Base-by-base conservation (phyloP, 23 tunicate genomes). In the Halocynthia roretzi region DNA sequence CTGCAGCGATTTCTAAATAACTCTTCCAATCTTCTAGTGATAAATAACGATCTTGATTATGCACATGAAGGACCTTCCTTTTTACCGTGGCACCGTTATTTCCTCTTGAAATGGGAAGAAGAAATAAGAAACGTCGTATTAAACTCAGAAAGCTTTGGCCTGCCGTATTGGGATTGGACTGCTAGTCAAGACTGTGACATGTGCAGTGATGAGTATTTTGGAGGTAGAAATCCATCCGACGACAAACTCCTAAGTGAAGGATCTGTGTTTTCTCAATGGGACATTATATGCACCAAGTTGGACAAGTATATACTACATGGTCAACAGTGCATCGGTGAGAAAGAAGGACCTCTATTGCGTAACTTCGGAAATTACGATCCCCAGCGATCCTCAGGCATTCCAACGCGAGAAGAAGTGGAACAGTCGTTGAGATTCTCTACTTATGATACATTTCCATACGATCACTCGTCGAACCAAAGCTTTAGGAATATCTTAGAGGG, bases 81-180 rank as follows among this genome's bases (percentile, higher is more conserved):
- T 83, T 56, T 84, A 21, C 96, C 96, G 14, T 89, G 96, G 96
- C 96, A 89, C 68, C 85, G 96, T 4, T 76, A 83, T 54, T 84
- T 72, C 75, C 60, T 89, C 71, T 70, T 89, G 52, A 89, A 83
- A 68, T 89, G 88, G 88, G 96, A 89, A 64, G 51, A 44, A 6
- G 88, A 89, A 76, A 61, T 87, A 7, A 64, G 82, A 5, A 80
- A 72, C 10, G 23, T 60, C 6, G 84, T 89, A 7, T 85, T 76
- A 50, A 57, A 75, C 6, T 78, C 80, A 61, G 82, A 82, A 51
- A 55, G 55, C 7, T 89, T 89, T 53, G 54, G 83, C 22, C 67
- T 89, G 7, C 88, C 88, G 9, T 89, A 83, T 72, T 89, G 96
- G 96, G 88, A 89, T 53, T 89, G 96, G 96, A 64, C 75, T 0